Evolutionary conservation across 2,888 invertebrate genomes (phyloP), one percentile per base, ranked within the genome.

Genomic region (Noctua comes): DNA sequence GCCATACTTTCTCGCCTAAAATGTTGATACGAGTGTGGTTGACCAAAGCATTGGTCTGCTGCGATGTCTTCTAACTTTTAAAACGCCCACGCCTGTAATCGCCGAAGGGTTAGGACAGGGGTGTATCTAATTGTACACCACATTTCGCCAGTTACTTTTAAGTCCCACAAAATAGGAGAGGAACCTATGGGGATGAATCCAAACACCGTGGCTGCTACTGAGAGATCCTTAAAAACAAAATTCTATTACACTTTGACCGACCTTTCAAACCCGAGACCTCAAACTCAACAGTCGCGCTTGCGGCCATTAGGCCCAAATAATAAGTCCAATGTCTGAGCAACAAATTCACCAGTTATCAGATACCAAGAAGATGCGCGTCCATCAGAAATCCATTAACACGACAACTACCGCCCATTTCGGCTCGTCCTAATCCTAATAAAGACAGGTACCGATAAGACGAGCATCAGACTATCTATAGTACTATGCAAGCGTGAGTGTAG

Each of bases 301-400:
- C 13, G n/a, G 8, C 13, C 43, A 43, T 13, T 13, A 11, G 43
- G 11, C n/a, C n/a, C n/a, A 11, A 54, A 57, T n/a, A 27, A 27
- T 16, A 59, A 24, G 13, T 27, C 2, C 16, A 57, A n/a, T 64
- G 64, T 40, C 48, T 64, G 21, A 59, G 69, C 40, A 65, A 46
- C 10, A 43, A 24, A 43, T 18, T 13, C 51, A 86, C 75, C 70
- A 72, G 70, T 86, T 59, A 86, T 73, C 59, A 73, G 68, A 86
- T 78, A 51, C 40, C 13, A n/a, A 31, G 51, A 68, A 84, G 87
- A 84, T 83, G 78, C 18, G 43, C 27, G 70, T 27, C 79, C 54
- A 83, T 84, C 87, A 86, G 73, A 51, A 54, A 76, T 68, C 66
- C 84, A 76, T 79, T 76, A 84, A 62, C 84, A 68, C 59, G 40